Evolutionary conservation across 2,888 invertebrate species (phyloP), one percentile per base, ranked within the genome.

Genomic region (Platycheirus rosarum): DNA sequence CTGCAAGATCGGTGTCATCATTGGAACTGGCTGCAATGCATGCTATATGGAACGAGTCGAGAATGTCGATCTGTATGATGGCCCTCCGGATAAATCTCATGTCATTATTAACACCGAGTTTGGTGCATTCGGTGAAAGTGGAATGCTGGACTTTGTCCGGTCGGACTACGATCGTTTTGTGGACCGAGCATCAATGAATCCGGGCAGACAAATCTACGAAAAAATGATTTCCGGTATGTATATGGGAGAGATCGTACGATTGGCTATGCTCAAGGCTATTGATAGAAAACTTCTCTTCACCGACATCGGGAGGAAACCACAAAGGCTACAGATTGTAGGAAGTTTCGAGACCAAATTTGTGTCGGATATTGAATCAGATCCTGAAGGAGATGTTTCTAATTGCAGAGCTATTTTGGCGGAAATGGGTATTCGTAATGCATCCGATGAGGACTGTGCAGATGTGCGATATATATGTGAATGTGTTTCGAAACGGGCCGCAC

Each of bases 211-310:
- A 91, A 92, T 96, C 93, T 97, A 91, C 76, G 98, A 99, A 89
- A 99, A 99, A 91, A 98, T 98, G 97, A 98, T 98, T 87, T 97
- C 98, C 0, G 98, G 98, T 60, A 98, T 98, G 98, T 99, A 99
- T 91, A 94, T 98, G 95, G 99, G 99, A 2, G 98, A 99, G 89
- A 89, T 99, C 60, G 96, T 95, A 1, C 93, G 99, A 71, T 92
- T 97, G 29, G 95, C 95, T 4, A 91, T 98, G 40, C 94, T 95
- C 35, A 95, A 95, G 87, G 94, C 97, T 84, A 94, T 96, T 8
- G 92, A 93, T 86, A 93, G 93, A 87, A 95, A 95, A 0, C 91
- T 96, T 2, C 88, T 98, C 7, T 97, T 98, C n/a, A 76, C 62
- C 0, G 82, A 84, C 87, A 94, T 93, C 2, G 97, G 97, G 0